Conservation (phyloP, 2,113 vertebrate genomes). For the Tetraodon nigroviridis region DNA sequence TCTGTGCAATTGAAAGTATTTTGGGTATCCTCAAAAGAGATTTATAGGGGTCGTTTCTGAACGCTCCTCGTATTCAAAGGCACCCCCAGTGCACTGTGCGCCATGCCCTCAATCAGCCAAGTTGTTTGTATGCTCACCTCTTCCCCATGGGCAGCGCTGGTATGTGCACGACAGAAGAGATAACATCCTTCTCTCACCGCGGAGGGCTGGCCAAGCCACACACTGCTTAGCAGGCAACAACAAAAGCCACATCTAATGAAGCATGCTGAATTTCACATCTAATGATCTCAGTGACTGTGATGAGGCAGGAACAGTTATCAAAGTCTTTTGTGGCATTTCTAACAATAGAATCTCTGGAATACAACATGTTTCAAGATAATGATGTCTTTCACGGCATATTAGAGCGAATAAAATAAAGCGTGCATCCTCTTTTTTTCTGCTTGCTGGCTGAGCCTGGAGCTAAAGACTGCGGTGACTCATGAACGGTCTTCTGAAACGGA, state of each 20-base stretch:
- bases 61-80: constrained; percentile 48
- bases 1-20: no score
- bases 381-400: constrained; percentile 61
- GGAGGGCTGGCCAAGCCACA: constrained; percentile 34
- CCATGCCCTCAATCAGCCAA: constrained; percentile 3
- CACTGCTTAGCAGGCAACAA: constrained; percentile 44
- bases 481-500: constrained; percentile 52
- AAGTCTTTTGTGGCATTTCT: constrained; percentile 35
- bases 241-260: constrained; percentile 52
- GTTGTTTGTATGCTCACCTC: constrained; percentile 57
- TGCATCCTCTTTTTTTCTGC: constrained; percentile 51
- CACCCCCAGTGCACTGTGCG: constrained; percentile 26
- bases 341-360: constrained; percentile 41
- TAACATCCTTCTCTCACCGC: constrained; percentile 50
- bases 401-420: constrained; percentile 63
- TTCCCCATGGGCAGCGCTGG: constrained; percentile 52
- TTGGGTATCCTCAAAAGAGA: no score
- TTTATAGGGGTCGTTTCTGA: constrained; percentile 32
- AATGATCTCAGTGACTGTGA: constrained; percentile 41
- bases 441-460: constrained; percentile 56
- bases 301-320: constrained; percentile 37
- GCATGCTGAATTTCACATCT: constrained; percentile 30
- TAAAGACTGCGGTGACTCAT: constrained; percentile 65
- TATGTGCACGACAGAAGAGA: constrained; percentile 62
- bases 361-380: constrained; percentile 49